Evolutionary conservation across 2,888 invertebrate genomes (phyloP), one percentile per base, ranked within the genome.

Genomic region (Drosophila neonasuta): DNA sequence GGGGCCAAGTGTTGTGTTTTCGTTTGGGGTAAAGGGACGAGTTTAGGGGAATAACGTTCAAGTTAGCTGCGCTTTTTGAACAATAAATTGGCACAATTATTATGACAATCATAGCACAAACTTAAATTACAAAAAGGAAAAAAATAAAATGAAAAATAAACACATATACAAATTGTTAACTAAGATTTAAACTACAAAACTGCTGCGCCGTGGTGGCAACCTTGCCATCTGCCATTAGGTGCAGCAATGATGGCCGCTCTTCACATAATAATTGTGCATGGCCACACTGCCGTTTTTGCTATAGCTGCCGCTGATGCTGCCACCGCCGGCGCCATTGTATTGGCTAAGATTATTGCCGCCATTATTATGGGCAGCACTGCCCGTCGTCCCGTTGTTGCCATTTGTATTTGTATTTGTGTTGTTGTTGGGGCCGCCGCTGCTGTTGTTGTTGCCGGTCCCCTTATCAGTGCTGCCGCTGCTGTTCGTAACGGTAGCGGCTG

Each of bases 201-300:
- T 11, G 39, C 41, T 41, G 24, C 11, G 20, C 15, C 32, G 10
- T 32, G 11, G n/a, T 36, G 46, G 29, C 29, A 29, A 29, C 46
- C n/a, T 13, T 1, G 42, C 17, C 59, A 36, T 17, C 29, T 49
- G 45, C 5, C 42, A 59, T 88, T 91, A 90, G 80, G 91, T 88
- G 80, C 91, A 91, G 74, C 91, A 91, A 73, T 90, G 90, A 71
- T 91, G 91, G 44, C 87, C 90, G 62, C 80, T 90, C 71, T 89
- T 90, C 60, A 90, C 89, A 45, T 90, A 90, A 73, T 90, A 90
- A 80, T 90, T 90, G 69, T 89, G 90, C 77, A 88, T 87, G 58
- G 79, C 73, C 32, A 87, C 68, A 13, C 83, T 81, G 44, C 81
- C 86, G 52, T 79, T 86, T 67, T 85, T 88, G 71, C 89, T 89